These are phyloP conservation scores for Myiotriccus ornatus DNA, from an alignment of 2,797 vertebrate species.

Conservation along the genomic window DNA sequence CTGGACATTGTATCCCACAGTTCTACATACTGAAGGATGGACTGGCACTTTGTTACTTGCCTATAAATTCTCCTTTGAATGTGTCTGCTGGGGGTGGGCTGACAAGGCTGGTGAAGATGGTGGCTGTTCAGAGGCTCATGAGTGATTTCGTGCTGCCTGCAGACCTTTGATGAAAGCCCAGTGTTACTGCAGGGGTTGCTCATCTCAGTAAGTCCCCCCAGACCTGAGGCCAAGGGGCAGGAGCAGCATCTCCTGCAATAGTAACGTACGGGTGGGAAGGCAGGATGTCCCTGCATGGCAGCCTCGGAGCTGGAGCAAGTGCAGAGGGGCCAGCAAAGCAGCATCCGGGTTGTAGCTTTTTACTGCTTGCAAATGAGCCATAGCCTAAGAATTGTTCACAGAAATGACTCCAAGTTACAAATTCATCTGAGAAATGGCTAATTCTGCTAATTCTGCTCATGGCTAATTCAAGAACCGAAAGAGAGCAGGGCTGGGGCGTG, in stretches of 20 bases:
- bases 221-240: not conserved
- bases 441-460: too few species aligned
- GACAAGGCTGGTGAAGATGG: not conserved
- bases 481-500: not conserved
- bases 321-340: fast-evolving
- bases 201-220: not conserved
- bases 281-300: not conserved
- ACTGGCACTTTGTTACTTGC: not conserved
- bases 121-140: not conserved
- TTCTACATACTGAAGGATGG: not conserved
- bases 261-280: not conserved
- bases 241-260: not conserved
- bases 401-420: not conserved
- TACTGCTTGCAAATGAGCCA: not conserved
- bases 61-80: not conserved
- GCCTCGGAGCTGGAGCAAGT: not conserved
- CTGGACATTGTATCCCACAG: not conserved
- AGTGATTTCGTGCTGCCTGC: not conserved
- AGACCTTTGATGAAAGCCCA: not conserved
- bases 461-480: constrained; percentile 3
- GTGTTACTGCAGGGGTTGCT: not conserved
- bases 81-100: not conserved
- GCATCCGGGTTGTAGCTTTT: not conserved
- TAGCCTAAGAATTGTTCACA: not conserved
- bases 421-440: not conserved